These are phyloP conservation scores for Turdus rufiventris DNA, from an alignment of 2,113 vertebrate genomes.

Conservation along the genomic window DNA sequence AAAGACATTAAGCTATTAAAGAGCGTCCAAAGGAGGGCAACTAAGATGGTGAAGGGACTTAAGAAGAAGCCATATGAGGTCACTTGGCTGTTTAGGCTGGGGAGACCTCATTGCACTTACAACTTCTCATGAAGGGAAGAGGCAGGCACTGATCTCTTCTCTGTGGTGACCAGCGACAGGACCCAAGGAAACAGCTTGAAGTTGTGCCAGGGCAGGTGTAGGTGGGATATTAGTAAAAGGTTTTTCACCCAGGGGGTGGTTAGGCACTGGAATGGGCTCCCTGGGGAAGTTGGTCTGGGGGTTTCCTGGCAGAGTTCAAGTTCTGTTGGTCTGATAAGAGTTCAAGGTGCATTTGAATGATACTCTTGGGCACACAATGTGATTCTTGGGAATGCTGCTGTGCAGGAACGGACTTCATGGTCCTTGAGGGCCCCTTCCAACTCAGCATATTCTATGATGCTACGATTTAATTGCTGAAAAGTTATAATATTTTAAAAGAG, in stretches of 20 bases:
- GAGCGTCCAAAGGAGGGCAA: background rate
- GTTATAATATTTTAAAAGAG: background rate
- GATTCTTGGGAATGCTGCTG: background rate
- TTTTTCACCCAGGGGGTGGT: background rate
- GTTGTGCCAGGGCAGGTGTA: background rate
- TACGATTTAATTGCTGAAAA: background rate
- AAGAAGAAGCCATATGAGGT: background rate
- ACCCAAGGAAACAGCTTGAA: background rate
- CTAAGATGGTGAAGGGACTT: background rate
- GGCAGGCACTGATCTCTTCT: background rate
- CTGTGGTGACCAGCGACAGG: background rate
- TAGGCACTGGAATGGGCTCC: background rate
- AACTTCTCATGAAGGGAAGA: background rate
- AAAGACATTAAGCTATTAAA: background rate
- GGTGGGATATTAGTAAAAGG: background rate
- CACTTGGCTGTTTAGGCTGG: background rate
- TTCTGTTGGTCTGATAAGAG: background rate
- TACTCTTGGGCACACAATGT: accelerated
- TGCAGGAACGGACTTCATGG: too few species aligned
- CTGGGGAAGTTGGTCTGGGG: background rate
- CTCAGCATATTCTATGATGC: background rate
- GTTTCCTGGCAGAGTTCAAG: background rate
- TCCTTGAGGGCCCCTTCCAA: background rate
- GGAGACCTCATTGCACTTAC: too few species aligned
- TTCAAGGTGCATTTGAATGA: background rate